Base-by-base conservation (phyloP, 2,797 vertebrate genomes). In the Decapterus maruadsi region DNA sequence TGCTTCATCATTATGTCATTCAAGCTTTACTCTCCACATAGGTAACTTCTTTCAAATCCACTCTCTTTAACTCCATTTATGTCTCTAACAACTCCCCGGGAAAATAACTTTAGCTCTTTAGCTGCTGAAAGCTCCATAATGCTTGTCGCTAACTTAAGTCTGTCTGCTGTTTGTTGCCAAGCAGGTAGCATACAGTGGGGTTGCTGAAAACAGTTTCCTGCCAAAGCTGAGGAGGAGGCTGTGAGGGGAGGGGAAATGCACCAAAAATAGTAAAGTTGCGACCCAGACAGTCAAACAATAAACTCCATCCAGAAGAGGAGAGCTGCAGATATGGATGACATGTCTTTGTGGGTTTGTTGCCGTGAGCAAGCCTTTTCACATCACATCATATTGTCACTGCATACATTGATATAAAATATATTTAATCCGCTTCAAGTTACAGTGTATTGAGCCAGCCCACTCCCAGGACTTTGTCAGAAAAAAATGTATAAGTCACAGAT, bases 401-500 rank as follows among this genome's bases (percentile, higher is more conserved):
- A 55, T 8, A 13, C 51, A 29, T 26, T 26, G 51, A 31, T 55
- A 31, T 55, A 55, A 55, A 51, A 20, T 51, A 19, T n/a, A 1
- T 19, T 54, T 29, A 16, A 54, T 13, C 22, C 8, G 13, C 22
- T 29, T 54, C 29, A 16, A 29, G 6, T 54, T 54, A 1, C 2
- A 29, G 51, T 45, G 61, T 38, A 53, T 51, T 45, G n/a, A 62
- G 36, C 9, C 45, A 20, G 40, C 8, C 26, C 20, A 5, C 22
- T 36, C 11, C 16, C 13, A 20, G 56, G 26, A 53, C 20, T 50
- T 50, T 38, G n/a, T 19, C 16, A 31, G 40, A 57, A 38, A 54
- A 8, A 73, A 55, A 29, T 26, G n/a, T 46, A 40, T 20, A 31
- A 62, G 60, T 43, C 3, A 19, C 22, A 43, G 22, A 82, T 59